These are phyloP conservation scores for Sarcophaga peregrina DNA, from an alignment of 1,140 invertebrate genomes.

Conservation along the genomic window DNA sequence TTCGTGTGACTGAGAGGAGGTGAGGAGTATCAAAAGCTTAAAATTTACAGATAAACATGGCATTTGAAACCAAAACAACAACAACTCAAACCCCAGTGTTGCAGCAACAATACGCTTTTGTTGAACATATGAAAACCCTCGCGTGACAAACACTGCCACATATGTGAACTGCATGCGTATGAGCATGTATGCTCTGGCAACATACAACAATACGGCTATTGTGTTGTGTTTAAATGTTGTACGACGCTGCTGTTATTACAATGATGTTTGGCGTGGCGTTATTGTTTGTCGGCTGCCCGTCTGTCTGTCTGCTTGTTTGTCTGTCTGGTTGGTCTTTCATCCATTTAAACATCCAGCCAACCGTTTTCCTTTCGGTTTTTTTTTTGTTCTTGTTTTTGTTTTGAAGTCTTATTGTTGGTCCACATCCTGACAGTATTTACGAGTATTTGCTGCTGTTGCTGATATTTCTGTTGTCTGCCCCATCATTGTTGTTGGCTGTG, in stretches of 20 bases:
- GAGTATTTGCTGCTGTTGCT: background rate
- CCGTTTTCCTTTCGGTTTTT: background rate
- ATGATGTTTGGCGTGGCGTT: constrained; percentile 2
- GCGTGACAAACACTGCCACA: background rate
- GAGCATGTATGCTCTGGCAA: background rate
- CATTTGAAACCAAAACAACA: background rate
- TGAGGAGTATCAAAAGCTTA: background rate
- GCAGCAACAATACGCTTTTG: background rate
- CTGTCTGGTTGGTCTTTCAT: background rate
- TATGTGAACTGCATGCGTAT: background rate
- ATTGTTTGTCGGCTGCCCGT: background rate
- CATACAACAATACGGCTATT: background rate
- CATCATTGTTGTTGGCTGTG: background rate
- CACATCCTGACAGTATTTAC: background rate
- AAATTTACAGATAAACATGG: constrained; percentile 1
- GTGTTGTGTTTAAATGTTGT: constrained; percentile 6
- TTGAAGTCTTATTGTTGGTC: background rate
- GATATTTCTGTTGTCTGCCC: background rate
- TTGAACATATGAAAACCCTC: too few species aligned
- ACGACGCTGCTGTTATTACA: background rate
- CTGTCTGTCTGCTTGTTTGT: background rate
- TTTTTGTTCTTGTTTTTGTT: background rate
- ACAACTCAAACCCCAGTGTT: background rate
- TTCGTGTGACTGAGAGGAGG: too few species aligned
- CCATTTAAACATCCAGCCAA: background rate